Conservation (phyloP, 2,797 vertebrate genomes). For the Oreochromis mossambicus region DNA sequence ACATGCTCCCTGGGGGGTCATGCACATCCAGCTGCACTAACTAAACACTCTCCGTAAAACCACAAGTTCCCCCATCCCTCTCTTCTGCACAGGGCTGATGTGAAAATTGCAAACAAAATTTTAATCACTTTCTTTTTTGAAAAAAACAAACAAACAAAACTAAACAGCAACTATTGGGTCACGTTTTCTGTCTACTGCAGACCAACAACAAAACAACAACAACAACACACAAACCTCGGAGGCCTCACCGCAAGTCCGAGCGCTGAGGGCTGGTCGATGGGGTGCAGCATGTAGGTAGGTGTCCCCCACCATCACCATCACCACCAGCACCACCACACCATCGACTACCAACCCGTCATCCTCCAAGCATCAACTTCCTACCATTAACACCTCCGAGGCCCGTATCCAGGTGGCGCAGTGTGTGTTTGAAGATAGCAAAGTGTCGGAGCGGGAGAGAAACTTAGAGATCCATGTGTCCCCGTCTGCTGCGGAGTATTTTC, state of each 20-base stretch:
- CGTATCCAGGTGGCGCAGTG: constrained; percentile 48
- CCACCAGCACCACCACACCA: background rate
- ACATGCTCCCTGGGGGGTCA: constrained; percentile 30
- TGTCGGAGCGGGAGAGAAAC: constrained; percentile 10
- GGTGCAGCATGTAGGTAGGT: constrained; percentile 44
- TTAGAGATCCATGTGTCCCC: constrained; percentile 57
- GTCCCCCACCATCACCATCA: background rate
- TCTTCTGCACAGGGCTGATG: background rate
- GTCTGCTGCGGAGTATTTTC: constrained; percentile 55
- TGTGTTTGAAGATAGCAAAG: background rate
- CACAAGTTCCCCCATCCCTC: constrained; percentile 32
- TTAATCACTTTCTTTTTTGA: background rate
- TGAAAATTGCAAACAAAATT: background rate
- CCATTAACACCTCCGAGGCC: constrained; percentile 40
- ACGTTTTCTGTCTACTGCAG: background rate
- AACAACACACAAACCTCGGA: constrained; percentile 28
- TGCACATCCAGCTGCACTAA: constrained; percentile 25
- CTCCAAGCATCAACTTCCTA: constrained; percentile 4
- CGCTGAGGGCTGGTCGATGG: constrained; percentile 7
- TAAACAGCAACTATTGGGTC: background rate
- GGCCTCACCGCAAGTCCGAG: constrained; percentile 50
- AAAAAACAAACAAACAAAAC: background rate
- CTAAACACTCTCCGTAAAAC: constrained; percentile 31
- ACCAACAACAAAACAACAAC: constrained; percentile 12
- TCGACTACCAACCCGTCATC: background rate